Conservation (phyloP, 1,140 invertebrate genomes). For the Cotesia glomerata region DNA sequence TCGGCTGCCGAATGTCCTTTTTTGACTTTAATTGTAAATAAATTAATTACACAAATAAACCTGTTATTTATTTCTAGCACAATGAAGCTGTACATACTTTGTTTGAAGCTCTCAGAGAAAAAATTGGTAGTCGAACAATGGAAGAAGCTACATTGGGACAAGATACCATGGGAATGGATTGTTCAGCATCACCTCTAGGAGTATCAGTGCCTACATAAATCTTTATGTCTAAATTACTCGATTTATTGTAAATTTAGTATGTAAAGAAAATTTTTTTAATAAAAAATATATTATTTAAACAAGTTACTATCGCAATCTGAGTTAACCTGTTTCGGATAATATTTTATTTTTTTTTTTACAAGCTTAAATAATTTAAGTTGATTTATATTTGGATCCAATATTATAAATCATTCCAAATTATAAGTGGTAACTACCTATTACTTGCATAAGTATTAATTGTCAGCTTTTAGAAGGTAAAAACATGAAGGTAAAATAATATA, state of each 20-base stretch:
- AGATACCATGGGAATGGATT: slow-evolving; percentile 70
- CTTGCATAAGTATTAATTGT: too few species aligned
- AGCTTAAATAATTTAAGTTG: too few species aligned
- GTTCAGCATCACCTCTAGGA: slow-evolving; percentile 72
- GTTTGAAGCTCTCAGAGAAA: slow-evolving; percentile 79
- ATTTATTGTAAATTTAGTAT: not conserved
- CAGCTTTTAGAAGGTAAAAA: slow-evolving; percentile 8
- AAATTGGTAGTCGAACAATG: slow-evolving; percentile 70
- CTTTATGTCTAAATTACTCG: too few species aligned
- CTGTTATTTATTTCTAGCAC: slow-evolving; percentile 67
- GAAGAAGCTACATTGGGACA: slow-evolving; percentile 70
- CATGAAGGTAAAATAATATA: slow-evolving; percentile 9
- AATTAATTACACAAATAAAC: not conserved
- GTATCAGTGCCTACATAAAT: slow-evolving; percentile 6
- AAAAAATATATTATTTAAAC: not conserved
- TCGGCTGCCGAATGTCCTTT: too few species aligned
- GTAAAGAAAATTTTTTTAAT: not conserved
- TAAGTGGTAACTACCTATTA: too few species aligned
- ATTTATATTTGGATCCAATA: not conserved
- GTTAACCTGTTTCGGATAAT: not conserved
- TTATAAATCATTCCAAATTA: not conserved
- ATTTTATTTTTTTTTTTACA: too few species aligned
- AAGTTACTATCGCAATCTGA: not conserved
- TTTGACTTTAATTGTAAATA: too few species aligned
- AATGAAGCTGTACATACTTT: slow-evolving; percentile 84